These are phyloP conservation scores for Ditylenchus weischeri DNA, from an alignment of 2,888 invertebrate genomes.

Conservation along the genomic window DNA sequence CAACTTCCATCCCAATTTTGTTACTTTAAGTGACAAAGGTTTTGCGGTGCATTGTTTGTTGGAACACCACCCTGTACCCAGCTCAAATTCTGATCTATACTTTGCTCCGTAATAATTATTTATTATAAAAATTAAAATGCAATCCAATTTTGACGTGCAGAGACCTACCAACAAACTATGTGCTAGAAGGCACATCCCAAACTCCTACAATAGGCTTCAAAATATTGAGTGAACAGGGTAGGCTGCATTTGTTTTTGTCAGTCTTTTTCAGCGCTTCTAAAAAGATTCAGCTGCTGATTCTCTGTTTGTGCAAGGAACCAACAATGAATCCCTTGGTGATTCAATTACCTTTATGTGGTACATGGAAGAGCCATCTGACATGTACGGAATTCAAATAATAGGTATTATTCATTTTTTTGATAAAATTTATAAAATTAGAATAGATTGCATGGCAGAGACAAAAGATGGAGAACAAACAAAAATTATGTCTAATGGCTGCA, in stretches of 20 bases:
- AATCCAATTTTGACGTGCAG: slow-evolving; percentile 26
- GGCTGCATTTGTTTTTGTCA: no score
- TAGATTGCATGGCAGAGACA: slow-evolving; percentile 38
- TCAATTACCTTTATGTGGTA: slow-evolving; percentile 41
- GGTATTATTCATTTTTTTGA: no score
- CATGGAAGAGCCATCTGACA: slow-evolving; percentile 30
- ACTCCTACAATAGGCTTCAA: slow-evolving; percentile 29
- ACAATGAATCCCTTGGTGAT: slow-evolving; percentile 37
- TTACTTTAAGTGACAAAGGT: slow-evolving; percentile 39
- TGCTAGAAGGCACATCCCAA: slow-evolving; percentile 27
- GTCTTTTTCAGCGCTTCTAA: no score
- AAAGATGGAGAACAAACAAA: slow-evolving; percentile 32
- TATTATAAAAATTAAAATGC: not conserved
- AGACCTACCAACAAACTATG: slow-evolving; percentile 33
- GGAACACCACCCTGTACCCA: slow-evolving; percentile 32
- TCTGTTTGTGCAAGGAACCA: slow-evolving; percentile 15
- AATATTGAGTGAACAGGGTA: slow-evolving; percentile 30
- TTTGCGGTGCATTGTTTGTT: slow-evolving; percentile 45
- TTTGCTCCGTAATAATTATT: slow-evolving; percentile 26
- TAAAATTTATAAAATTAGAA: no score
- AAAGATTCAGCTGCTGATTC: slow-evolving; percentile 18
- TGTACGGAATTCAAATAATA: slow-evolving; percentile 39
- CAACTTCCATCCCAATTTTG: slow-evolving; percentile 41
- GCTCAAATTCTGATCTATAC: slow-evolving; percentile 37
- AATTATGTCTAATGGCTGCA: slow-evolving; percentile 41